phyloP scores from a whole-genome alignment of 2,797 vertebrate genomes.

The Helarctos malayanus region DNA sequence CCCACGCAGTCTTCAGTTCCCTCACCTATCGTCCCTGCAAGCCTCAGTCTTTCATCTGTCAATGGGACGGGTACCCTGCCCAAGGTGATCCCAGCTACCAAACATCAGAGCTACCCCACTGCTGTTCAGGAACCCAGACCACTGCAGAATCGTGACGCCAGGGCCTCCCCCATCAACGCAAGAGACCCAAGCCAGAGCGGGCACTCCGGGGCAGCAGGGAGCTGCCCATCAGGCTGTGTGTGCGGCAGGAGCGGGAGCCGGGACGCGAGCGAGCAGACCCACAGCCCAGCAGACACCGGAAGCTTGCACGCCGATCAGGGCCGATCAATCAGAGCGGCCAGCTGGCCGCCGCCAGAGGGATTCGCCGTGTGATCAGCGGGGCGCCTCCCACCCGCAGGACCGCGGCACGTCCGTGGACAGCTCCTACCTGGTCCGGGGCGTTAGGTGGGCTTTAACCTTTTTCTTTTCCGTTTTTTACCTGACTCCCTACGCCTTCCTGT shows the following conservation, averaged over 20 bases:
- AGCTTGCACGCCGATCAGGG: constrained; percentile 86
- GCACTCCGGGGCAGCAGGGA: constrained; percentile 80
- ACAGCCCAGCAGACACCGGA: constrained; percentile 86
- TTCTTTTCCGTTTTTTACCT: constrained; percentile 98
- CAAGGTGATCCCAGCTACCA: background rate
- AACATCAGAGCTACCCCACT: background rate
- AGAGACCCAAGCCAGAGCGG: constrained; percentile 84
- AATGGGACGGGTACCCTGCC: background rate
- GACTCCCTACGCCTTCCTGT: constrained; percentile 97
- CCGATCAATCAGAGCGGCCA: constrained; percentile 89
- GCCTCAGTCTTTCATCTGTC: constrained; percentile 55
- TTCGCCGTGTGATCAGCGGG: constrained; percentile 86
- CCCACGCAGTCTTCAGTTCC: background rate
- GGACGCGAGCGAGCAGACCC: constrained; percentile 82
- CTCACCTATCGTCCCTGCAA: background rate
- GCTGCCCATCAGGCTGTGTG: too few relatives aligned
- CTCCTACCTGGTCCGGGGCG: constrained; percentile 96
- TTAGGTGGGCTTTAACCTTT: constrained; percentile 96
- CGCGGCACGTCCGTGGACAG: constrained; percentile 86
- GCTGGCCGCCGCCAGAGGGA: constrained; percentile 56
- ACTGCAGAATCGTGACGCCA: constrained; percentile 60
- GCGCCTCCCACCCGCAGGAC: constrained; percentile 87
- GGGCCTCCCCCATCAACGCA: constrained; percentile 84
- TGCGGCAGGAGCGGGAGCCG: background rate
- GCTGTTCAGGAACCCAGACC: background rate